phyloP scores from a whole-genome alignment of 2,797 vertebrate species.

The Hoplostethus atlanticus region DNA sequence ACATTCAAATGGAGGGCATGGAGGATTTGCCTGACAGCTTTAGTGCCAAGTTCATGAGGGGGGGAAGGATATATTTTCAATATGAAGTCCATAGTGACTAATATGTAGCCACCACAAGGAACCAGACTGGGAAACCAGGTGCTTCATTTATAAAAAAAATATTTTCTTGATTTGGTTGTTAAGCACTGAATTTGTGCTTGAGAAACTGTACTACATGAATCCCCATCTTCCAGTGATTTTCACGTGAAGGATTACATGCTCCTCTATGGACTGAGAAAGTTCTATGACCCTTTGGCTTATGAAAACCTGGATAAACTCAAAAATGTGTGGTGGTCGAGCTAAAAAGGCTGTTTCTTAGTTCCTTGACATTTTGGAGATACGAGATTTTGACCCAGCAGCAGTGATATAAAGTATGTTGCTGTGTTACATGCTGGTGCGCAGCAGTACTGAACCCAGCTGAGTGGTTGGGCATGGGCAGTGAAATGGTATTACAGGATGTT shows the following conservation, averaged over 20 bases:
- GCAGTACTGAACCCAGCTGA: slow-evolving; percentile 3
- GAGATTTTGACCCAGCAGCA: no score
- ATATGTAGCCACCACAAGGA: no score
- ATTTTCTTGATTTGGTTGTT: no score
- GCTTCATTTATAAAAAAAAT: background rate
- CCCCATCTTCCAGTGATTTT: no score
- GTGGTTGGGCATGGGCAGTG: background rate
- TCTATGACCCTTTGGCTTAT: background rate
- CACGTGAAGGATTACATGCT: no score
- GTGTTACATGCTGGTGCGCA: background rate
- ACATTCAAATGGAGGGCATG: slow-evolving; percentile 9
- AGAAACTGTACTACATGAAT: no score
- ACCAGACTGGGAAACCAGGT: no score
- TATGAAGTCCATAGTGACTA: background rate
- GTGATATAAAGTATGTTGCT: background rate
- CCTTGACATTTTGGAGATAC: no score
- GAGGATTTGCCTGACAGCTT: slow-evolving; percentile 45
- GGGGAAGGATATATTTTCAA: slow-evolving; percentile 31
- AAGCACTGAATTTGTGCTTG: no score
- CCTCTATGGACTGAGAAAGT: no score
- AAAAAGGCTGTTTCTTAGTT: no score
- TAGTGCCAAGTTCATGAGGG: slow-evolving; percentile 31
- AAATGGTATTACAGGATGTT: slow-evolving; percentile 10
- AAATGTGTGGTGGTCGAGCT: no score
- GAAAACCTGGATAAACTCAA: background rate